Conservation (phyloP, 1,140 invertebrate species). For the Zaprionus davidi region DNA sequence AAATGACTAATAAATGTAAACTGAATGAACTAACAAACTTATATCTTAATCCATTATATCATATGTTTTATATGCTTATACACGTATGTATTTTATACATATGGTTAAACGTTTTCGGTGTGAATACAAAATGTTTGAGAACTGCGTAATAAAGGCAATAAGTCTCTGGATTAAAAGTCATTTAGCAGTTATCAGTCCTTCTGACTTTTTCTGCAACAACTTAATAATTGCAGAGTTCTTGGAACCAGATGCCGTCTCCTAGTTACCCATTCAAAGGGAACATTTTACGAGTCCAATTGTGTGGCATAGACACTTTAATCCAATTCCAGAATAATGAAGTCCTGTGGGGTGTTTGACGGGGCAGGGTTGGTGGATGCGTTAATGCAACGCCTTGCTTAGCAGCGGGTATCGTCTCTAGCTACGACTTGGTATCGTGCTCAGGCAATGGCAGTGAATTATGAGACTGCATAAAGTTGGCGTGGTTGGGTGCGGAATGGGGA, state of each 20-base stretch:
- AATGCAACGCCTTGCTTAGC: conserved; percentile 37
- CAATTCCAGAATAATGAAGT: conserved; percentile 32
- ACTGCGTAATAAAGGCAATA: not conserved
- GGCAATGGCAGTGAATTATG: conserved; percentile 56
- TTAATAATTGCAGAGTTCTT: not conserved
- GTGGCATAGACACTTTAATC: conserved; percentile 18
- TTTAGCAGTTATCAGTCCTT: too few relatives aligned
- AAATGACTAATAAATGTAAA: too few relatives aligned
- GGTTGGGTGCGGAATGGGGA: not conserved
- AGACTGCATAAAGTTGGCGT: conserved; percentile 50
- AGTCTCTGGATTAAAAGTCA: too few relatives aligned
- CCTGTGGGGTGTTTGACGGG: not conserved
- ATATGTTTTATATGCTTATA: too few relatives aligned
- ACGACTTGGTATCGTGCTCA: not conserved
- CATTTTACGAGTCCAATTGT: conserved; percentile 15
- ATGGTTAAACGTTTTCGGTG: too few relatives aligned
- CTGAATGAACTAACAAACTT: too few relatives aligned
- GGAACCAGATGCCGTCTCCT: not conserved
- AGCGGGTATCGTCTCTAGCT: conserved; percentile 14
- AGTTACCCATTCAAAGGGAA: conserved; percentile 1
- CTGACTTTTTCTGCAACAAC: not conserved
- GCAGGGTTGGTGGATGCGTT: conserved; percentile 1
- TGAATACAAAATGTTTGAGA: too few relatives aligned
- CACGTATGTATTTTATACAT: too few relatives aligned
- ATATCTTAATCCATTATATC: too few relatives aligned